Base-by-base conservation (phyloP, 2,113 vertebrate genomes). In the Gasterosteus aculeatus region DNA sequence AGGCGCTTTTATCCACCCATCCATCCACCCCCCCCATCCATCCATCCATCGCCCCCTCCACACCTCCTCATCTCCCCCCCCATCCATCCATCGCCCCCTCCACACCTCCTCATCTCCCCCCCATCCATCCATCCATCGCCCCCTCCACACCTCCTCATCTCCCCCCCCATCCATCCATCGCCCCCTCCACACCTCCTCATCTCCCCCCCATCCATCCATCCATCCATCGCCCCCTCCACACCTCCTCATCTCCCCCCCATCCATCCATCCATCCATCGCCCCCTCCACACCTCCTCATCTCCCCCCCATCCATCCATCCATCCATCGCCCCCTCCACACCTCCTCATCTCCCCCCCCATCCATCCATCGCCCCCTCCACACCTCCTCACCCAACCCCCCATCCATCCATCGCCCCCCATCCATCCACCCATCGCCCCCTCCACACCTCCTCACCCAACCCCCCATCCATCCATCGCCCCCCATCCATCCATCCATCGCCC, bases 261-360 rank as follows among this genome's bases (percentile, higher is more conserved):
- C 22, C 22, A 26, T 26, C 22, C 22, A 26, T 26, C 22, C 22
- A 26, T 81, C 69, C 83, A 12, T 70, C 72, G 63, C 63, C 16
- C 70, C 31, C 38, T 62, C 69, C 78, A 76, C 75, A 64, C 77
- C 29, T 61, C 61, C 42, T 83, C 70, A 68, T 84, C 85, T n/a
- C n/a, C n/a, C n/a, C n/a, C n/a, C n/a, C n/a, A 63, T 64, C 58
- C 71, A 73, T 57, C 68, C 80, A 54, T 81, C 69, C 83, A 10
- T 71, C 72, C 60, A 60, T n/a, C n/a, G n/a, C n/a, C n/a, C n/a
- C n/a, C n/a, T n/a, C n/a, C n/a, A n/a, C n/a, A n/a, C n/a, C n/a
- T n/a, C n/a, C n/a, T n/a, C n/a, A n/a, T n/a, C n/a, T n/a, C 16
- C 71, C 31, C 38, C 59, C 70, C 79, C n/a, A 63, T 64, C 58